phyloP scores from a whole-genome alignment of 2,888 invertebrate species.

The Noctua janthe region DNA sequence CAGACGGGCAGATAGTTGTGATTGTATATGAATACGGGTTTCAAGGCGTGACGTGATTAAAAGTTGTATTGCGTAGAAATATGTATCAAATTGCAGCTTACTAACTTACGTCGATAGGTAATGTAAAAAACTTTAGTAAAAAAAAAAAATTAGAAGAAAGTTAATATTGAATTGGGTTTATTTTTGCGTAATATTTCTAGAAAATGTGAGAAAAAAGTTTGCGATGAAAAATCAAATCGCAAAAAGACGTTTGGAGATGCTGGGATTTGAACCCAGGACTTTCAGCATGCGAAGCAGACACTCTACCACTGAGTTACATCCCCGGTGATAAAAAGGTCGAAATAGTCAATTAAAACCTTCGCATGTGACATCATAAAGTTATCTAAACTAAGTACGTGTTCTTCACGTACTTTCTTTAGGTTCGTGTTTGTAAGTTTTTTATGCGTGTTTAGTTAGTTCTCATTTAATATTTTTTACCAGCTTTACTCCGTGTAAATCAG shows the following conservation, averaged over 20 bases:
- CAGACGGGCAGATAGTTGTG: constrained; percentile 33
- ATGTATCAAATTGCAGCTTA: neutral
- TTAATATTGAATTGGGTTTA: too few relatives aligned
- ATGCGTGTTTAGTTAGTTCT: neutral
- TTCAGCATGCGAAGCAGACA: constrained; percentile 93
- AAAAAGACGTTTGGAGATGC: constrained; percentile 87
- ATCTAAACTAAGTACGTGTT: neutral
- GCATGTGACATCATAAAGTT: constrained; percentile 21
- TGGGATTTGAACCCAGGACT: constrained; percentile 92
- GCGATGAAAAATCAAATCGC: constrained; percentile 7
- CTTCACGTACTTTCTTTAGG: neutral
- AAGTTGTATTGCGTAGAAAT: neutral
- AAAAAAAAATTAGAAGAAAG: neutral
- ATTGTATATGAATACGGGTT: constrained; percentile 2
- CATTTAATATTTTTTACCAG: neutral
- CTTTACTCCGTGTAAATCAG: too few relatives aligned
- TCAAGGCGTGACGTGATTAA: neutral
- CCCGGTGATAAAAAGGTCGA: constrained; percentile 58
- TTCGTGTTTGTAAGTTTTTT: neutral
- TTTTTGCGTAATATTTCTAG: neutral
- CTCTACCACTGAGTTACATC: constrained; percentile 91
- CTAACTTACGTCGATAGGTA: neutral
- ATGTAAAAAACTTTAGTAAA: neutral
- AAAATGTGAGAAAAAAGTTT: accelerated
- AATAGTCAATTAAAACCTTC: constrained; percentile 53